These are phyloP conservation scores for Dromiciops gliroides DNA, from an alignment of 2,113 vertebrate species.

Conservation along the genomic window DNA sequence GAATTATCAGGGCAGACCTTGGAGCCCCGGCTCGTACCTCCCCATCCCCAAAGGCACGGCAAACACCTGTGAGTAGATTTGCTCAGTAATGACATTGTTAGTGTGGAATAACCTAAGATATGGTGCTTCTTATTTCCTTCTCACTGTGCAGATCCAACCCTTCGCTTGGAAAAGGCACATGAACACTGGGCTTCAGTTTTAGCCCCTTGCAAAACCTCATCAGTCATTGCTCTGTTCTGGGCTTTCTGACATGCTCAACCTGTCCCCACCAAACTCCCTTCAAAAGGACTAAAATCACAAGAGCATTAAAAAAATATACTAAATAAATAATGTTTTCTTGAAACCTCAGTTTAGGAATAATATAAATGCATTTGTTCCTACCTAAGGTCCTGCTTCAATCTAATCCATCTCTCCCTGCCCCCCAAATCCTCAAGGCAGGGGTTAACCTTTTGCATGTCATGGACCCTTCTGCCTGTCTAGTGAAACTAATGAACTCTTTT, in stretches of 20 bases:
- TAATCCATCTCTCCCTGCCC: neutral
- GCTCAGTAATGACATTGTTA: neutral
- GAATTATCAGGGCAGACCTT: conserved; percentile 95
- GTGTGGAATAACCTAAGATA: neutral
- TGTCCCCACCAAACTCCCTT: neutral
- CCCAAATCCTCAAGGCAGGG: neutral
- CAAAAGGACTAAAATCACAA: neutral
- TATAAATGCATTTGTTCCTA: neutral
- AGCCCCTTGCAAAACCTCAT: neutral
- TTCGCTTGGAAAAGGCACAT: neutral
- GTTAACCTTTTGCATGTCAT: neutral
- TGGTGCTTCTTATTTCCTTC: conserved; percentile 10
- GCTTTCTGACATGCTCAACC: neutral
- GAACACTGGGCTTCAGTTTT: neutral
- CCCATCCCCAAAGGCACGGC: conserved; percentile 99
- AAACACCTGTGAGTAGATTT: conserved; percentile 96
- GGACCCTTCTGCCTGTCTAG: neutral
- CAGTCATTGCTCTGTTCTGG: conserved; percentile 9
- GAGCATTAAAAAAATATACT: neutral
- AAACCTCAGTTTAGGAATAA: neutral
- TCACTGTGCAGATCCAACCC: neutral
- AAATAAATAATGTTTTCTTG: neutral
- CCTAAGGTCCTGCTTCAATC: neutral
- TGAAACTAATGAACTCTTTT: neutral
- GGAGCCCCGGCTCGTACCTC: conserved; percentile 97